A percentile compares a stretch with the other conserved stretches of the same genome.
Evolutionary conservation across 2,888 invertebrate genomes (phyloP).

Genomic region (Pedicia rivosa): DNA sequence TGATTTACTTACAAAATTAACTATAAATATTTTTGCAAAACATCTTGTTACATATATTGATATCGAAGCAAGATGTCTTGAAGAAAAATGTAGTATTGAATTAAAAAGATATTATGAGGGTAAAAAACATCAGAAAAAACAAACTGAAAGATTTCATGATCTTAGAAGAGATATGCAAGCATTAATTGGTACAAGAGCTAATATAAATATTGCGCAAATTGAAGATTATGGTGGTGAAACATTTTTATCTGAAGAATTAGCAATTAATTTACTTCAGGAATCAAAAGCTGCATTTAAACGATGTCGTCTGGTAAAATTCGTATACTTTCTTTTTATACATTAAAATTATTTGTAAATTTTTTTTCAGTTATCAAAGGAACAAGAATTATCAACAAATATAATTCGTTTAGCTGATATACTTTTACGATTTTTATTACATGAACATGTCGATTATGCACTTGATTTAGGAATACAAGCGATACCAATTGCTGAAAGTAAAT

Average conservation of each 20-base stretch:
- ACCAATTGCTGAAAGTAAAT: constrained; percentile 77
- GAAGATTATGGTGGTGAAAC: constrained; percentile 97
- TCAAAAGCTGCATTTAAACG: constrained; percentile 80
- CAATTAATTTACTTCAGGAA: constrained; percentile 78
- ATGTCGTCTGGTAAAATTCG: constrained; percentile 52
- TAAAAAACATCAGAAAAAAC: constrained; percentile 89
- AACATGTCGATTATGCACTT: constrained; percentile 93
- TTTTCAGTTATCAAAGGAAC: constrained; percentile 54
- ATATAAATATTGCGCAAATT: constrained; percentile 85
- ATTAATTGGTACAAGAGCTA: constrained; percentile 76
- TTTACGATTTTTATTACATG: constrained; percentile 67
- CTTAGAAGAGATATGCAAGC: constrained; percentile 86
- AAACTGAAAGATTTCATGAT: constrained; percentile 83
- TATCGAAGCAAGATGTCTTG: constrained; percentile 61
- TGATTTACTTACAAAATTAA: constrained; percentile 58
- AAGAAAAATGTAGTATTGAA: constrained; percentile 56
- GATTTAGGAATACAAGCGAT: constrained; percentile 83
- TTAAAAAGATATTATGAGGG: constrained; percentile 79
- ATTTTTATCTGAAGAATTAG: constrained; percentile 87
- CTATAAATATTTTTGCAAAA: constrained; percentile 63
- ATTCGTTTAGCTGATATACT: constrained; percentile 69
- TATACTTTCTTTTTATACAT: not conserved
- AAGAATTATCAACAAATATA: constrained; percentile 63
- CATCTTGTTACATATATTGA: constrained; percentile 65
- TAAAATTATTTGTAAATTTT: constrained; percentile 2